phyloP scores from a whole-genome alignment of 2,888 invertebrate species.

The Parascotia fuliginaria region DNA sequence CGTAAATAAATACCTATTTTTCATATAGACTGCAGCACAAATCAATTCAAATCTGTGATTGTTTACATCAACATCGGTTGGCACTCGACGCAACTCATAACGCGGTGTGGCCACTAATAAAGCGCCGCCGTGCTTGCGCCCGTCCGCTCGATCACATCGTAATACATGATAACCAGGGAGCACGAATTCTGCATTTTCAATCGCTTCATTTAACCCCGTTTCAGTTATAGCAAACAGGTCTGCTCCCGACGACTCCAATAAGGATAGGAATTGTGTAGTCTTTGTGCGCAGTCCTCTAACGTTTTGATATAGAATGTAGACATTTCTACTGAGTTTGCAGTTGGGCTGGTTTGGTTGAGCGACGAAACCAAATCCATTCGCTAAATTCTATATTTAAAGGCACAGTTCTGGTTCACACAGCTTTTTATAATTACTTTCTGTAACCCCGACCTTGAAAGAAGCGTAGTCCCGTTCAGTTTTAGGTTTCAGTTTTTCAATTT shows the following conservation, averaged over 20 bases:
- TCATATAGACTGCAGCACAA: no score
- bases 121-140: no score
- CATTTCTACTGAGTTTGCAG: slow-evolving; percentile 1
- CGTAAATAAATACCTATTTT: no score
- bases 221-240: slow-evolving; percentile 16
- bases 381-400: no score
- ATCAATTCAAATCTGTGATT: no score
- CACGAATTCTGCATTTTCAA: slow-evolving; percentile 2
- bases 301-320: slow-evolving; percentile 18
- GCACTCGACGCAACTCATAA: no score
- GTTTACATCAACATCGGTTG: no score
- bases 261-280: slow-evolving; percentile 7
- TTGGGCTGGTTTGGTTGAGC: background rate
- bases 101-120: no score
- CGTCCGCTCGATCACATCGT: background rate
- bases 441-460: slow-evolving; percentile 1
- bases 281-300: slow-evolving; percentile 14
- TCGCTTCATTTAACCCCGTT: slow-evolving; percentile 4
- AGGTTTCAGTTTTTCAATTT: slow-evolving; percentile 9
- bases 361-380: slow-evolving; percentile 6
- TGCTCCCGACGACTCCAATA: slow-evolving; percentile 9
- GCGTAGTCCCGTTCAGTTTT: slow-evolving; percentile 7
- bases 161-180: slow-evolving; percentile 1
- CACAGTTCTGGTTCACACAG: no score
- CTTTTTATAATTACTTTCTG: background rate